Base-by-base conservation (phyloP, 1,140 invertebrate genomes). In the Drosophila santomea region DNA sequence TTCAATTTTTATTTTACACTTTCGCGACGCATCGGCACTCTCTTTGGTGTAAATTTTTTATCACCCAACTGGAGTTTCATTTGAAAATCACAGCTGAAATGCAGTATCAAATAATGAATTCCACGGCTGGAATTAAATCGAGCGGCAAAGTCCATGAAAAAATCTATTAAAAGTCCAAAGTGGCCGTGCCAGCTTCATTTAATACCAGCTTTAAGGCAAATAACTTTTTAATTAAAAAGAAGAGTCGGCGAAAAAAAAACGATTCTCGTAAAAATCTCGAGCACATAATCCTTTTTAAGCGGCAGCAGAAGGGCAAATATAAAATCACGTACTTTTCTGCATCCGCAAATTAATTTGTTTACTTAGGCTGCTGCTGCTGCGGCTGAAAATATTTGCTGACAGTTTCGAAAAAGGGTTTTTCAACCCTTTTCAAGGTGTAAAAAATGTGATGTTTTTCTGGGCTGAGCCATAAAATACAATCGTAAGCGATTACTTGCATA, bases 201-300 rank as follows among this genome's bases (percentile, higher is more conserved):
- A 44, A 58, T 68, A 68, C 57, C n/a, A 59, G 39, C 59, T 72
- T 81, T 75, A 82, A 81, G 47, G 64, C 55, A 43, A 50, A 67
- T 73, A 72, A 73, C 72, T 82, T 88, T 86, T 86, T 88, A 86
- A 86, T 86, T 88, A 88, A 86, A 86, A 86, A 72, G 41, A 38
- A 52, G 43, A 7, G 8, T 25, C 17, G 11, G 25, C 8, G 28
- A 3, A 32, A 32, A 32, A 32, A 58, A 32, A 54, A 52, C 20
- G 36, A 64, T 54, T 41, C 72, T 71, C 25, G 44, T 48, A 38
- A 74, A 63, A 76, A 62, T 82, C 83, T 79, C 62, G 66, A 79
- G 75, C 63, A 62, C 62, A 82, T 79, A 86, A 88, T 82, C 82
- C 79, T 54, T 88, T 86, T 82, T 57, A 79, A 69, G 61, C 71